Evolutionary conservation across 2,113 vertebrate genomes (phyloP).

Genomic region (Proterorhinus semilunaris): DNA sequence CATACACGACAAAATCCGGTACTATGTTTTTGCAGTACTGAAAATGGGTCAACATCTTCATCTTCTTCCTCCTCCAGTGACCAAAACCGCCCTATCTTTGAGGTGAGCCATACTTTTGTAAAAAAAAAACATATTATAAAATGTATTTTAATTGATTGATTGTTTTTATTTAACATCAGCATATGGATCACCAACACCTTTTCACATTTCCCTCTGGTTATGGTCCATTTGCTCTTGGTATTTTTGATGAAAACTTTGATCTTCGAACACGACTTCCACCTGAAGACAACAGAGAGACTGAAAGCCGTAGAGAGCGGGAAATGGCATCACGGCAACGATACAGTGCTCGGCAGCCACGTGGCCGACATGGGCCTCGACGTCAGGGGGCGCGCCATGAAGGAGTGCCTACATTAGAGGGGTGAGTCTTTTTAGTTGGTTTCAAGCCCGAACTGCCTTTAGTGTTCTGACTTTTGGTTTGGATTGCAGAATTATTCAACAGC

Average conservation of each 20-base stretch:
- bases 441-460: background rate
- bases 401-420: conserved; percentile 94
- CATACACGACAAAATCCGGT: background rate
- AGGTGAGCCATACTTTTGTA: conserved; percentile 73
- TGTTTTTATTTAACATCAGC: conserved; percentile 67
- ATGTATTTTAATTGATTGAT: background rate
- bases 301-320: conserved; percentile 86
- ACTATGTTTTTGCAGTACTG: conserved; percentile 69
- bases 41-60: conserved; percentile 82
- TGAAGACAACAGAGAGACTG: conserved; percentile 85
- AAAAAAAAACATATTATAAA: background rate
- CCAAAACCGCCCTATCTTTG: conserved; percentile 81
- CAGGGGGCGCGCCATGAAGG: conserved; percentile 87
- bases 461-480: conserved; percentile 18
- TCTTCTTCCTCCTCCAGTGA: conserved; percentile 76
- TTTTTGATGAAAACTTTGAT: conserved; percentile 92
- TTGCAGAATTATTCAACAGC: conserved; percentile 92
- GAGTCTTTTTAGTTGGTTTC: conserved; percentile 54
- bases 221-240: conserved; percentile 88
- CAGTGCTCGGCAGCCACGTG: conserved; percentile 83
- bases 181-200: conserved; percentile 86
- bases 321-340: conserved; percentile 88
- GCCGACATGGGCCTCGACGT: conserved; percentile 84
- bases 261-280: conserved; percentile 76
- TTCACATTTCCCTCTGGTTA: conserved; percentile 90